Conservation (phyloP, 2,113 vertebrate genomes). For the Dicrurus megarhynchus region DNA sequence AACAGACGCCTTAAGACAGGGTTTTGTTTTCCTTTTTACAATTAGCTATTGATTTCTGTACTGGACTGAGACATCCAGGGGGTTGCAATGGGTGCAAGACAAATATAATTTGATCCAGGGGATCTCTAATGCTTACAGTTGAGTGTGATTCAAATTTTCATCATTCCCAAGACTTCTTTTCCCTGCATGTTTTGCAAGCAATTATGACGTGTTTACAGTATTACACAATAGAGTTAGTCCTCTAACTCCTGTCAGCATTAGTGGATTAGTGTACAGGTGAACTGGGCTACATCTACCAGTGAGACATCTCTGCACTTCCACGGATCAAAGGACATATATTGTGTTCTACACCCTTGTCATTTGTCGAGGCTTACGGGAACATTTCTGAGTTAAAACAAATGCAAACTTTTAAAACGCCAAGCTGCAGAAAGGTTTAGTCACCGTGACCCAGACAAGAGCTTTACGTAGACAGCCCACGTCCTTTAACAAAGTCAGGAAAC, state of each 20-base stretch:
- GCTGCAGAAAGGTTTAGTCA: slow-evolving; percentile 40
- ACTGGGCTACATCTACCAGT: neutral
- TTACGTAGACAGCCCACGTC: slow-evolving; percentile 46
- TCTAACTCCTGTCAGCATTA: neutral
- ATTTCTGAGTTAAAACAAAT: neutral
- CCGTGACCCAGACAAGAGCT: slow-evolving; percentile 33
- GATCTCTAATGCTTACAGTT: neutral
- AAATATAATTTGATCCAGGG: neutral
- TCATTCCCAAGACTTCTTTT: neutral
- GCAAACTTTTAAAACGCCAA: neutral
- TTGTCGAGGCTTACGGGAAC: neutral
- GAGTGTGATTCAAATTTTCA: neutral
- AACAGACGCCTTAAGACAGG: neutral
- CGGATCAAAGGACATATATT: neutral
- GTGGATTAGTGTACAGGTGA: neutral
- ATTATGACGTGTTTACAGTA: neutral
- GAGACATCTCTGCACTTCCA: neutral
- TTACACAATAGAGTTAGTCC: neutral
- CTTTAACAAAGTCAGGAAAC: slow-evolving; percentile 45
- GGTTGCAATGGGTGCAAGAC: neutral
- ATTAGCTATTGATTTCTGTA: neutral
- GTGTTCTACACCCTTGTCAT: neutral
- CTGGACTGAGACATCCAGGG: neutral
- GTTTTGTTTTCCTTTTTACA: neutral
- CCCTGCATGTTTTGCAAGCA: neutral